These are phyloP conservation scores for Brachionus manjavacas DNA, from an alignment of 1,140 invertebrate genomes.

Conservation along the genomic window DNA sequence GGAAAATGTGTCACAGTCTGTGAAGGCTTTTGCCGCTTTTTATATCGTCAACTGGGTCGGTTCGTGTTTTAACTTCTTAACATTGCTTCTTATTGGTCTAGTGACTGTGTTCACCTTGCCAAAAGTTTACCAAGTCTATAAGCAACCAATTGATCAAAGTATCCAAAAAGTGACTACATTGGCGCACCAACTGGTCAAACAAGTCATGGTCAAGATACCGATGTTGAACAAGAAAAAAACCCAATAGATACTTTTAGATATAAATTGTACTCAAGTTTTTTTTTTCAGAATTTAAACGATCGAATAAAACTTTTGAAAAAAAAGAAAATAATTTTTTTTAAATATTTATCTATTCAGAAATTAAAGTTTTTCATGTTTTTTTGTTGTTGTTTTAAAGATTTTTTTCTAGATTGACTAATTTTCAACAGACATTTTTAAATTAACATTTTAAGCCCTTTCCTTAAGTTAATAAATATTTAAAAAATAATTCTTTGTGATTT, in stretches of 20 bases:
- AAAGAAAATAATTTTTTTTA: background rate
- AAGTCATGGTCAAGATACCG: conserved; percentile 20
- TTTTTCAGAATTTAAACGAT: background rate
- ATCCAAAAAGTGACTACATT: background rate
- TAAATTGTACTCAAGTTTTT: background rate
- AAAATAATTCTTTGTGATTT: background rate
- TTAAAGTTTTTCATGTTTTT: background rate
- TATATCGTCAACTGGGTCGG: background rate
- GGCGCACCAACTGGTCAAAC: background rate
- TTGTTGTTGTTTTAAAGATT: background rate
- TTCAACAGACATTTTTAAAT: background rate
- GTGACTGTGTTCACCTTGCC: conserved; percentile 88
- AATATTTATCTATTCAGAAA: background rate
- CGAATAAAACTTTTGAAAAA: conserved; percentile 5
- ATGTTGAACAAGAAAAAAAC: conserved; percentile 42
- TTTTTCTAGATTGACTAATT: background rate
- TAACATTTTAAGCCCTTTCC: background rate
- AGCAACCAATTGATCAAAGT: conserved; percentile 57
- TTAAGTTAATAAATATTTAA: background rate
- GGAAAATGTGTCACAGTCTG: conserved; percentile 87
- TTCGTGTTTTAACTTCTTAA: conserved; percentile 13
- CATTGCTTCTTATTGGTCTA: conserved; percentile 42
- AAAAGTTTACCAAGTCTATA: conserved; percentile 95
- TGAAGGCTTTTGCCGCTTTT: conserved; percentile 43
- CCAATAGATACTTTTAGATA: background rate